Base-by-base conservation (phyloP, 2,888 invertebrate genomes). In the Elgonia sp. region DNA sequence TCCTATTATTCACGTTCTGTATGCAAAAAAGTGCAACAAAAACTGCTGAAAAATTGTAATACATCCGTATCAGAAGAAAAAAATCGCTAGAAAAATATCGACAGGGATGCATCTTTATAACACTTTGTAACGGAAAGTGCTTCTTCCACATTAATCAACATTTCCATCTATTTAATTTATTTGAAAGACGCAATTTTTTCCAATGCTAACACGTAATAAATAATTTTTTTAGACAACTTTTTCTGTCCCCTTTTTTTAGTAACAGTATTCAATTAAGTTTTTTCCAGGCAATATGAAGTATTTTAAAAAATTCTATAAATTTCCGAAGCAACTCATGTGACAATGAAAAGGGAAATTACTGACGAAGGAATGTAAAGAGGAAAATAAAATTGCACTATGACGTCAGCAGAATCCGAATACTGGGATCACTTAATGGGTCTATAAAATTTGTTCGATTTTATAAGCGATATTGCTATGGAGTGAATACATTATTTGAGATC, bases 391-490 rank as follows among this genome's bases (percentile, higher is more conserved):
- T 37, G 46, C 62, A 55, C 40, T n/a, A 14, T 84, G 79, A 84
- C 84, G 84, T 79, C 84, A 84, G 72, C 16, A 12, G 50, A 37
- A 40, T 16, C 70, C 62, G 77, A 70, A 77, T 37, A 20, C 42
- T 37, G n/a, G 63, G 46, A 42, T 70, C 69, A 69, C 37, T 84
- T 77, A 70, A 84, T 77, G 70, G 77, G 29, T 50, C 63, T 0
- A 84, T 77, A 79, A 84, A 84, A 72, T 79, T 77, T 72, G 84
- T 72, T 84, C 79, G 84, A 84, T 79, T 76, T 84, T 79, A 84
- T 65, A 73, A 79, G 79, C 57, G 79, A 79, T 84, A 84, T 84
- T 63, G 73, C 67, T 72, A 67, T 50, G 63, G 57, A 84, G 84
- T 29, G 79, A 79, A 79, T 57, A 39, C 73, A 73, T 73, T 85